These are phyloP conservation scores for Leptinotarsa juncta DNA, from an alignment of 2,888 invertebrate species.

Conservation along the genomic window DNA sequence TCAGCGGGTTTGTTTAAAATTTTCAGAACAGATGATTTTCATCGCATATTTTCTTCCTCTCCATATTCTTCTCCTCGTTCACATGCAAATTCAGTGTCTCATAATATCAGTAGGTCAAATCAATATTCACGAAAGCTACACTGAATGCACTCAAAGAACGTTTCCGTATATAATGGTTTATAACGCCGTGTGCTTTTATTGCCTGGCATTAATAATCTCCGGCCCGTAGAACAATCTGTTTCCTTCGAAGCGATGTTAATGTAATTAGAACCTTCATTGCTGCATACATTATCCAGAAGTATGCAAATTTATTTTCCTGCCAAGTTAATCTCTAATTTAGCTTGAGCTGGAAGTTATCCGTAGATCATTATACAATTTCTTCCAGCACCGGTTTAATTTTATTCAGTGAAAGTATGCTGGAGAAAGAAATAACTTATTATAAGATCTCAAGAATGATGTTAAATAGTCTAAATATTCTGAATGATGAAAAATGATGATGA, in stretches of 20 bases:
- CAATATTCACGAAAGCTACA: neutral
- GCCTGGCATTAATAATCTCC: slow-evolving; percentile 26
- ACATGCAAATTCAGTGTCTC: neutral
- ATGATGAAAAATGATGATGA: too few species aligned
- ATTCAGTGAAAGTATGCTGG: neutral
- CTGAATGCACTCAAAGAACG: neutral
- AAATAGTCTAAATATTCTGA: neutral
- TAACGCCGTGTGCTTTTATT: slow-evolving; percentile 29
- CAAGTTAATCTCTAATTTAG: slow-evolving; percentile 5
- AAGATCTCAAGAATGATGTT: neutral
- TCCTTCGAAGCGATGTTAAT: slow-evolving; percentile 29
- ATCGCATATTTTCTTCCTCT: too few species aligned
- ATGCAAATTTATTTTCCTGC: slow-evolving; percentile 24
- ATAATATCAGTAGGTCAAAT: slow-evolving; percentile 1
- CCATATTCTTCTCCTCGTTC: too few species aligned
- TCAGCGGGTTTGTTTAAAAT: too few species aligned
- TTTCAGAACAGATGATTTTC: too few species aligned
- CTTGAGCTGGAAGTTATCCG: slow-evolving; percentile 5
- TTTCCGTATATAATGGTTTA: neutral
- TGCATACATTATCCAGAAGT: slow-evolving; percentile 25
- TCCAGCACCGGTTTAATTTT: neutral
- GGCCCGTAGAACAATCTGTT: slow-evolving; percentile 27
- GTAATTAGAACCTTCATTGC: slow-evolving; percentile 31
- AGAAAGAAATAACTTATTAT: neutral
- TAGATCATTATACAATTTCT: slow-evolving; percentile 1